A percentile compares a stretch with the other conserved stretches of the same genome.
These are phyloP conservation scores for Eilema depressum DNA, from an alignment of 2,888 invertebrate species.

Conservation along the genomic window DNA sequence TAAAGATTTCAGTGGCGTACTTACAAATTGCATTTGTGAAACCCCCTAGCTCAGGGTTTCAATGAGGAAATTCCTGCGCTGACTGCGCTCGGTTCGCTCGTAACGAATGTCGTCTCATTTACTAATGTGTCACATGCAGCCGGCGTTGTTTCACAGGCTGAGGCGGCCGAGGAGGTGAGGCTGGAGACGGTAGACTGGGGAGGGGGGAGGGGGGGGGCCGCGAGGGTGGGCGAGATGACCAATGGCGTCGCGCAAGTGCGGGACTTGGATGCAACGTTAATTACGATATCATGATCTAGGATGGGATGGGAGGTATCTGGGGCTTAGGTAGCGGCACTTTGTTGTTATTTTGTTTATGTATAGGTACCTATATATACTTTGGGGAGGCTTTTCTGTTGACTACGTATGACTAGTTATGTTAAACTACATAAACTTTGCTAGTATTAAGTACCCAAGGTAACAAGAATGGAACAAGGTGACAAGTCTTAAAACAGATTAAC, in stretches of 20 bases:
- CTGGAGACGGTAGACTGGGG: constrained; percentile 33
- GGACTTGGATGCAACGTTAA: constrained; percentile 75
- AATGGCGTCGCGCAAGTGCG: constrained; percentile 71
- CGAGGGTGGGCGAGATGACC: constrained; percentile 67
- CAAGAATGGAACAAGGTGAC: neutral
- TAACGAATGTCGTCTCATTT: constrained; percentile 87
- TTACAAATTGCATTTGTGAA: constrained; percentile 41
- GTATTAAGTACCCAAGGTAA: neutral
- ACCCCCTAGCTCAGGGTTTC: constrained; percentile 50
- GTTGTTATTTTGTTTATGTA: constrained; percentile 11
- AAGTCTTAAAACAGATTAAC: neutral
- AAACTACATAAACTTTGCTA: neutral
- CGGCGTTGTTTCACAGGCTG: constrained; percentile 81
- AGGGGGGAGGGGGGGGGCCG: constrained; percentile 32
- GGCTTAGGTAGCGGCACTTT: constrained; percentile 5
- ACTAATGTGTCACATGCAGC: constrained; percentile 88
- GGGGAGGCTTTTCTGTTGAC: neutral
- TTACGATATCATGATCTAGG: constrained; percentile 65
- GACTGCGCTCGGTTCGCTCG: constrained; percentile 76
- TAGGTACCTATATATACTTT: neutral
- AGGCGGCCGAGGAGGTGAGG: constrained; percentile 51
- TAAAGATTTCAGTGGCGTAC: constrained; percentile 16
- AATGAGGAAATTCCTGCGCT: constrained; percentile 79
- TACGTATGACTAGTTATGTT: neutral
- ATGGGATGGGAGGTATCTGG: constrained; percentile 28